Evolutionary conservation across 2,888 invertebrate species (phyloP).

Genomic region (Atethmia centrago): DNA sequence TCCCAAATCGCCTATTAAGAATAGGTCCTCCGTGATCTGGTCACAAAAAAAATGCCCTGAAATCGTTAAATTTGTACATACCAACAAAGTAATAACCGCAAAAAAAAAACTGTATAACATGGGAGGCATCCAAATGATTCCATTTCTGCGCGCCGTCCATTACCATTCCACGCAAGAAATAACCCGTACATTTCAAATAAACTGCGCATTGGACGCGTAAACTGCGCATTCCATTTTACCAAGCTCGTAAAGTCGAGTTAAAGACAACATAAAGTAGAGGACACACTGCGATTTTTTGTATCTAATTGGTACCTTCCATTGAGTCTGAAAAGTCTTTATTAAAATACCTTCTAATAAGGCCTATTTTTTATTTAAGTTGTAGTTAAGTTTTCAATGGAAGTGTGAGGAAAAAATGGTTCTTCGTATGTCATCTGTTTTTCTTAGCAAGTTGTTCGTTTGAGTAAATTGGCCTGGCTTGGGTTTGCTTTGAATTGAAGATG

Average conservation of each 20-base stretch:
- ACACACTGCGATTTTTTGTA: conserved; percentile 56
- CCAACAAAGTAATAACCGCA: conserved; percentile 10
- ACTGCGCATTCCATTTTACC: conserved; percentile 70
- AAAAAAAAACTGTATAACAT: conserved; percentile 28
- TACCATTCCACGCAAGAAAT: conserved; percentile 68
- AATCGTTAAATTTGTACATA: too few species aligned
- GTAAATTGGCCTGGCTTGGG: conserved; percentile 26
- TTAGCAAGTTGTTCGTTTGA: conserved; percentile 5
- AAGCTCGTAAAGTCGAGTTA: conserved; percentile 67
- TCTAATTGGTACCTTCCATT: conserved; percentile 55
- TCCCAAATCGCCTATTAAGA: too few species aligned
- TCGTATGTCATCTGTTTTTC: conserved; percentile 8
- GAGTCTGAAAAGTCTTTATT: conserved; percentile 45
- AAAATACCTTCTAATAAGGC: conserved; percentile 59
- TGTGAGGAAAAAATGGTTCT: conserved; percentile 24
- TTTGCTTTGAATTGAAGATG: conserved; percentile 6
- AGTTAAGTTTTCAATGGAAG: conserved; percentile 25
- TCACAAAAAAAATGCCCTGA: too few species aligned
- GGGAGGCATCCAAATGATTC: conserved; percentile 52
- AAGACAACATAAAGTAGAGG: conserved; percentile 55
- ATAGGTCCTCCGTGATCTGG: too few species aligned
- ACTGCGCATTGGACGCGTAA: conserved; percentile 71
- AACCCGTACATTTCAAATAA: conserved; percentile 67
- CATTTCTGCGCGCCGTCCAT: conserved; percentile 66
- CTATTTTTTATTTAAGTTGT: conserved; percentile 27